Base-by-base conservation (phyloP, 2,888 invertebrate genomes). In the Nudaria mundana region DNA sequence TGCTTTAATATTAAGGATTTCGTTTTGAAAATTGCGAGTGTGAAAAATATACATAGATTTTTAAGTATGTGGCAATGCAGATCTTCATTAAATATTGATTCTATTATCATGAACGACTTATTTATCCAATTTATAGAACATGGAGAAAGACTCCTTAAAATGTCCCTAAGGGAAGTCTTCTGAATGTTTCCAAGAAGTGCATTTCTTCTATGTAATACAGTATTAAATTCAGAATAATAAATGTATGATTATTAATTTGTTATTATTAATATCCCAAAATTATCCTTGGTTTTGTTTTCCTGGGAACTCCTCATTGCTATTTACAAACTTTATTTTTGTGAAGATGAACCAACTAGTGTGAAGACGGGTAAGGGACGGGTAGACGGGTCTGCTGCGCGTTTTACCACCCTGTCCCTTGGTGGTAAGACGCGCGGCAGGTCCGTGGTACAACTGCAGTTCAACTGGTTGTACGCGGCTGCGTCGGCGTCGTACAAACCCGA, bases 171-270 rank as follows among this genome's bases (percentile, higher is more conserved):
- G 89, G 88, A 90, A 91, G 93, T 94, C 94, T 94, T 94, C 94
- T 94, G 94, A 93, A 94, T 93, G 94, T 94, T 94, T 94, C 94
- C 91, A 92, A 91, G 91, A 93, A 93, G 94, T 94, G 94, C 94
- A 94, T 94, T 94, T 94, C 94, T 93, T 94, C 93, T 94, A 94
- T 94, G 93, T 94, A 93, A 94, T 94, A 94, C 94, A 94, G 94
- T 94, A 94, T 94, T 94, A 94, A 92, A 92, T 92, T 92, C 91
- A 76, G 85, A 87, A 83, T 88, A 89, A 84, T 88, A 88, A 89
- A 89, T 87, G 83, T 77, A 88, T 88, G 82, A 59, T 59, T 87
- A 84, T 61, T 87, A 84, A 34, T 20, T 15, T 15, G 15, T 66
- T 15, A 10, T 12, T 26, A 3, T 23, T 29, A 12, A 13, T 55